Evolutionary conservation across 2,888 invertebrate species (phyloP).

Genomic region (Microplitis manilae): DNA sequence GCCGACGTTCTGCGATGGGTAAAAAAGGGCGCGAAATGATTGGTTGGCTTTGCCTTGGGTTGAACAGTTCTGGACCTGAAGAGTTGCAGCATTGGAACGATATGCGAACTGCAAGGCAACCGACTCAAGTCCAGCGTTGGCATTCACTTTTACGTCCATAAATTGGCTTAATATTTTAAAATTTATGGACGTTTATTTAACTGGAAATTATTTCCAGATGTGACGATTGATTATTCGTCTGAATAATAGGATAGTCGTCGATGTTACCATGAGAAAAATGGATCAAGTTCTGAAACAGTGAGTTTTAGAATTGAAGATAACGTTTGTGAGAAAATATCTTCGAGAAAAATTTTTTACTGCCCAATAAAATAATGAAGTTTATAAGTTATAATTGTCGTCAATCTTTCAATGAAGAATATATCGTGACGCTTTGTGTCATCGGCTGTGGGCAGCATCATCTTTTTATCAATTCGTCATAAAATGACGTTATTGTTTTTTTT

Average conservation of each 20-base stretch:
- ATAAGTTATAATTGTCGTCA: slow-evolving; percentile 49
- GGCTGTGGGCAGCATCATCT: slow-evolving; percentile 40
- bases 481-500: slow-evolving; percentile 20
- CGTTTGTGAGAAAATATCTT: slow-evolving; percentile 32
- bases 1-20: slow-evolving; percentile 91
- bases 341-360: slow-evolving; percentile 58
- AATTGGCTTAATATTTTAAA: slow-evolving; percentile 44
- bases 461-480: slow-evolving; percentile 25
- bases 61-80: slow-evolving; percentile 93
- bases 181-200: slow-evolving; percentile 5
- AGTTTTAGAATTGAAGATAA: slow-evolving; percentile 39
- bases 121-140: slow-evolving; percentile 94
- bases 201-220: slow-evolving; percentile 24
- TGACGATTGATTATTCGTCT: slow-evolving; percentile 26
- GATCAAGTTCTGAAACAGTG: slow-evolving; percentile 38
- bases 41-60: slow-evolving; percentile 95
- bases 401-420: slow-evolving; percentile 41
- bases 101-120: slow-evolving; percentile 87
- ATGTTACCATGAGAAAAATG: slow-evolving; percentile 13
- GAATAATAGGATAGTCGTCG: slow-evolving; percentile 8
- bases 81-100: slow-evolving; percentile 95
- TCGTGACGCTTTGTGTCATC: slow-evolving; percentile 35
- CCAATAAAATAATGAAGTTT: slow-evolving; percentile 61
- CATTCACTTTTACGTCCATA: slow-evolving; percentile 84
- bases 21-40: slow-evolving; percentile 96